Percentiles rank a stretch among this genome's conserved stretches.
These are phyloP conservation scores for Scaptomyza montana DNA, from an alignment of 1,140 invertebrate species.

Conservation along the genomic window DNA sequence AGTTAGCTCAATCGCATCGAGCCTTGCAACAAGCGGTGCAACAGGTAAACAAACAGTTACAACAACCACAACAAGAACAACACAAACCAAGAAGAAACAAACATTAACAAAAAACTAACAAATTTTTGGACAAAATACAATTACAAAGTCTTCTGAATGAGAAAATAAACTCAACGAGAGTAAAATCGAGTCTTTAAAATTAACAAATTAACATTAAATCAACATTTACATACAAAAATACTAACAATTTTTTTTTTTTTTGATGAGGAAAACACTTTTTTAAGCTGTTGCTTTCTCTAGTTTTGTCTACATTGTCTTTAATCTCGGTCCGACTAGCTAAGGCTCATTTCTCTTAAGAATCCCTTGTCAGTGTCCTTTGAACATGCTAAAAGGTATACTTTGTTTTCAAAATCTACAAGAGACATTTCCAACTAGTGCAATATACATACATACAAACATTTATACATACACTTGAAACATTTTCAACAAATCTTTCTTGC, in stretches of 20 bases:
- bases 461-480: constrained; percentile 20
- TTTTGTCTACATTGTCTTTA: neutral
- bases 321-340: neutral
- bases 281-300: neutral
- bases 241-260: neutral
- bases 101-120: constrained; percentile 25
- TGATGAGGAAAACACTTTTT: no score
- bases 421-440: neutral
- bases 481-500: constrained; percentile 48
- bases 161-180: neutral
- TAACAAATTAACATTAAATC: constrained; percentile 9
- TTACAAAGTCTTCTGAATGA: neutral
- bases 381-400: no score
- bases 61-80: constrained; percentile 41
- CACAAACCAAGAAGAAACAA: constrained; percentile 34
- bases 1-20: constrained; percentile 84
- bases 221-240: constrained; percentile 3
- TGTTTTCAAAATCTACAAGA: neutral
- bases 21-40: constrained; percentile 84
- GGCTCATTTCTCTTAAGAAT: neutral
- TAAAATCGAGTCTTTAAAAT: constrained; percentile 7
- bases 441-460: constrained; percentile 5
- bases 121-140: constrained; percentile 15
- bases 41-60: constrained; percentile 79
- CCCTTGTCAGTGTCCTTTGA: no score